Base-by-base conservation (phyloP, 2,113 vertebrate species). In the Lasiurus cinereus region DNA sequence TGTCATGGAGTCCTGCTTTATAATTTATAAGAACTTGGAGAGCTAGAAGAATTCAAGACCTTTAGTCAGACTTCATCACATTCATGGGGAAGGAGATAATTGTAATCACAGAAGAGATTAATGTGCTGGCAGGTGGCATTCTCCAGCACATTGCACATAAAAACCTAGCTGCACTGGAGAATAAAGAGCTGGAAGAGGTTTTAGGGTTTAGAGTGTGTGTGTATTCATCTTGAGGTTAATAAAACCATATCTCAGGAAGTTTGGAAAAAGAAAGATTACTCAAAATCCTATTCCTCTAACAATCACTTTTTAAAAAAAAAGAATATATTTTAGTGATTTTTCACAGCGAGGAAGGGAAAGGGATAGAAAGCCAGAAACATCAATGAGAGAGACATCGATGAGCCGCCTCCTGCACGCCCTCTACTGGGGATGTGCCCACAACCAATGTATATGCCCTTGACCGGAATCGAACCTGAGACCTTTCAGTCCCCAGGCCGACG, bases 21-120 rank as follows among this genome's bases (percentile, higher is more conserved):
- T 96, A 94, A 95, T 96, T 97, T 95, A 96, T 95, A 80, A 95
- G 76, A 90, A 94, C 54, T 66, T 2, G 33, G 80, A 92, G 80
- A 93, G 59, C 84, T 50, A 85, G 80, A 83, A 77, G 94, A 90
- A 79, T 91, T 91, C 77, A 74, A 95, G 62, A 94, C 80, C 88
- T 95, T 96, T 90, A 92, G 90, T 87, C 33, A 92, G 87, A 82
- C 72, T 46, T 95, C 80, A 79, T 85, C 86, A 82, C 67, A 85
- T 82, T 94, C 54, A 5, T 31, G 36, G 62, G 52, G 77, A 96
- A 86, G 29, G 33, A 88, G 70, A 84, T 92, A 82, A 93, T 85
- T 84, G 43, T 36, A 91, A 84, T 84, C 90, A 95, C 12, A 22
- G 22, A 77, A 59, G 66, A 91, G 79, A 93, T 92, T 90, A 77